Conservation (phyloP, 2,797 vertebrate genomes). For the Acipenser ruthenus region DNA sequence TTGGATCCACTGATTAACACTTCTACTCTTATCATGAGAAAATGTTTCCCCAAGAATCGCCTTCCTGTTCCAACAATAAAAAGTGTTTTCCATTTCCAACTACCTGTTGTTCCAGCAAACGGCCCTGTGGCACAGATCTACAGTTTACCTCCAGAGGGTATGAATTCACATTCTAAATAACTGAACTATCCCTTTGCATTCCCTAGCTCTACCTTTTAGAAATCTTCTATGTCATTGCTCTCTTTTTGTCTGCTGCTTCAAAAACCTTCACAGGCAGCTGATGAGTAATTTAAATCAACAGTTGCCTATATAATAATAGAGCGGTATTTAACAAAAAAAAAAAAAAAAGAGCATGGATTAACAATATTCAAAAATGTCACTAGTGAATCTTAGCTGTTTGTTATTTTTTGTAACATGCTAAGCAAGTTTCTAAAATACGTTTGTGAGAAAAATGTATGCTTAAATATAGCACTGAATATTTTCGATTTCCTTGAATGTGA, state of each 20-base stretch:
- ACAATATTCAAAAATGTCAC: too few species aligned
- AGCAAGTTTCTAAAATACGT: too few species aligned
- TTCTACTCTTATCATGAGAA: slow-evolving; percentile 96
- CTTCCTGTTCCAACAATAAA: slow-evolving; percentile 91
- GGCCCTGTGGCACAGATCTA: slow-evolving; percentile 89
- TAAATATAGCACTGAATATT: too few species aligned
- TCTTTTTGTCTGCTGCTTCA: not conserved
- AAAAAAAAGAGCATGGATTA: too few species aligned
- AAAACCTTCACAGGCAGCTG: not conserved
- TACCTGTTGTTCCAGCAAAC: slow-evolving; percentile 71
- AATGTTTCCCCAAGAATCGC: slow-evolving; percentile 97
- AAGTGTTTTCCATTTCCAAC: slow-evolving; percentile 77
- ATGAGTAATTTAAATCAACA: not conserved
- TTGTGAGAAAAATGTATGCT: too few species aligned
- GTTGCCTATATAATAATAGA: not conserved
- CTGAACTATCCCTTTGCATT: not conserved
- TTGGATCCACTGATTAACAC: slow-evolving; percentile 90
- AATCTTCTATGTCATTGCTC: not conserved
- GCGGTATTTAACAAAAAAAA: not conserved
- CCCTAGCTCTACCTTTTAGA: not conserved
- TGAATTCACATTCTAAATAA: slow-evolving; percentile 20
- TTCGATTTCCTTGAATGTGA: too few species aligned
- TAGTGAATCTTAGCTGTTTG: too few species aligned
- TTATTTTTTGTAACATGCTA: too few species aligned
- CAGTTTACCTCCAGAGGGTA: slow-evolving; percentile 83